Evolutionary conservation across 2,113 vertebrate genomes (phyloP).

Genomic region (Melanerpes aurifrons): DNA sequence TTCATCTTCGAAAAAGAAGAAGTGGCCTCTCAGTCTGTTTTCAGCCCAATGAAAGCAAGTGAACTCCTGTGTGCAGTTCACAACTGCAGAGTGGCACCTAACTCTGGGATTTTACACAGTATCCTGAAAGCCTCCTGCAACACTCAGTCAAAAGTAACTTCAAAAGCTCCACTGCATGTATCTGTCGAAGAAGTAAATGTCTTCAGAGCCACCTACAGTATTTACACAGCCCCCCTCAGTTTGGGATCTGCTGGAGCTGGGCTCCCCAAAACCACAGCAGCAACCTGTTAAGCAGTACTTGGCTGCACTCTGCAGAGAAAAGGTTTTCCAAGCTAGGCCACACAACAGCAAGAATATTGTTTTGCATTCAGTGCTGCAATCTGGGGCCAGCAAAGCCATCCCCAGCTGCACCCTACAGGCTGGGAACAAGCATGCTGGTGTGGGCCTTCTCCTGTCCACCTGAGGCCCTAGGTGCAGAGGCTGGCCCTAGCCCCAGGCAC

Average conservation of each 20-base stretch:
- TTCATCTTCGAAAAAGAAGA: slow-evolving; percentile 10
- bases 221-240: background rate
- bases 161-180: background rate
- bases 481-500: background rate
- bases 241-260: background rate
- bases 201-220: background rate
- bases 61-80: background rate
- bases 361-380: background rate
- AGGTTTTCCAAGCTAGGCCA: background rate
- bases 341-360: background rate
- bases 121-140: background rate
- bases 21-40: background rate
- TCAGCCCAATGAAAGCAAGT: background rate
- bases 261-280: background rate
- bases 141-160: background rate
- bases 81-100: background rate
- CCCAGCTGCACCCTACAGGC: background rate
- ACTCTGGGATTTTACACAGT: background rate
- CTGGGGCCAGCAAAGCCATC: background rate
- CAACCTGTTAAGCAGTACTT: background rate
- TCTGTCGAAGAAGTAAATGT: background rate
- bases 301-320: background rate
- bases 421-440: background rate
- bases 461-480: background rate
- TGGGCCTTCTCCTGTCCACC: background rate